Evolutionary conservation across 2,888 invertebrate genomes (phyloP).

Genomic region (Malthinus seriepunctatus): DNA sequence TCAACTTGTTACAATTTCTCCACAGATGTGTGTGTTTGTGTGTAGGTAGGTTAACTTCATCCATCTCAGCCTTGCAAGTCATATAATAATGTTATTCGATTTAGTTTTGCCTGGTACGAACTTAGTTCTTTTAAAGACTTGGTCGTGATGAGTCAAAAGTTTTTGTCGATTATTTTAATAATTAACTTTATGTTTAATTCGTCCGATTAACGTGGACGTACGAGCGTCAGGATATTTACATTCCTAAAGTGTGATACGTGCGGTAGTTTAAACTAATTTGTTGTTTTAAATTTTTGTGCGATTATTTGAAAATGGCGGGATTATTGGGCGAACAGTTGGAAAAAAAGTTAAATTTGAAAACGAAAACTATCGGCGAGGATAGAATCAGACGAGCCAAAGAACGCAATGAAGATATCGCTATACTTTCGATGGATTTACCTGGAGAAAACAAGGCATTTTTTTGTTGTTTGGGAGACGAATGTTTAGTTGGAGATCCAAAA

Average conservation of each 20-base stretch:
- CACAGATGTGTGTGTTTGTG: slow-evolving; percentile 43
- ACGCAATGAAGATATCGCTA: slow-evolving; percentile 85
- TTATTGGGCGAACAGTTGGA: slow-evolving; percentile 79
- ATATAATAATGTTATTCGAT: slow-evolving; percentile 41
- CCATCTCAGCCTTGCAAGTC: slow-evolving; percentile 42
- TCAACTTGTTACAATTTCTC: slow-evolving; percentile 25
- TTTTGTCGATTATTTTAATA: slow-evolving; percentile 18
- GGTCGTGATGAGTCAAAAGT: slow-evolving; percentile 40
- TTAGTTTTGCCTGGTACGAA: slow-evolving; percentile 46
- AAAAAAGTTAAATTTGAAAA: slow-evolving; percentile 70
- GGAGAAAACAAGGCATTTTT: slow-evolving; percentile 71
- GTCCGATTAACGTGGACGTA: too few relatives aligned
- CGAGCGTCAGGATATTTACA: too few relatives aligned
- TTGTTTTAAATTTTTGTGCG: too few relatives aligned
- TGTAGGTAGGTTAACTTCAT: slow-evolving; percentile 39
- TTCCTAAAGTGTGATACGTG: too few relatives aligned
- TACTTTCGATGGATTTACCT: slow-evolving; percentile 83
- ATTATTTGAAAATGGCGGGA: slow-evolving; percentile 65
- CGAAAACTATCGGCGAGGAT: slow-evolving; percentile 82
- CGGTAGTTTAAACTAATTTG: too few relatives aligned
- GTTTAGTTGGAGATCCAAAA: slow-evolving; percentile 75
- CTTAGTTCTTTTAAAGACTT: slow-evolving; percentile 45
- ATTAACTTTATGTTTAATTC: neutral
- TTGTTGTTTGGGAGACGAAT: slow-evolving; percentile 76
- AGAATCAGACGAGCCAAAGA: slow-evolving; percentile 78